Evolutionary conservation across 2,797 vertebrate genomes (phyloP), one percentile per base, ranked within the genome.

Genomic region (Melanotaenia pygmaea): DNA sequence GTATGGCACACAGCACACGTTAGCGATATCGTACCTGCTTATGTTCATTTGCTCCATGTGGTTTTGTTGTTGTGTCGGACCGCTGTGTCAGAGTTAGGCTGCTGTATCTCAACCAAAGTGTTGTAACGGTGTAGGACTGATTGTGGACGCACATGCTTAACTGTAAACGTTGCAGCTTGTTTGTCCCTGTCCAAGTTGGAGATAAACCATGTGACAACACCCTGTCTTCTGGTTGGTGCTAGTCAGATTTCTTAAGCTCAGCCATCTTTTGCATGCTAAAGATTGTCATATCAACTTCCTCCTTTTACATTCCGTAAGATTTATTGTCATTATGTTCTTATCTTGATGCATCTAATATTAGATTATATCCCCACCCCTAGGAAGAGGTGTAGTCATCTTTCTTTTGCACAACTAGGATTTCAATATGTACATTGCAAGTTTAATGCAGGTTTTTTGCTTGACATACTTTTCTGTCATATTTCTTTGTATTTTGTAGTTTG

Each of bases 351-450:
- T 43, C 40, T 43, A 43, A 37, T 2, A 37, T 37, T 37, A 9
- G 35, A 37, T 37, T 37, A 37, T 10, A 1, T 11, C 35, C 35
- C 35, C 2, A 26, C 40, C 1, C 14, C 10, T 2, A 32, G 6
- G 24, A 26, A 81, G 63, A 72, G 2, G 28, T 77, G 50, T 26
- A 63, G 47, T 61, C 50, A 26, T 60, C 73, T 72, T 22, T 80
- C 35, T 61, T 71, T 57, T 70, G 50, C 35, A 51, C 70, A 64
- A 13, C 34, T 65, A 70, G 59, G 74, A 70, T 20, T 22, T 64
- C 70, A 67, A 86, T 73, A 81, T 80, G 68, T 40, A 81, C 77
- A 82, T 62, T 54, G 11, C 22, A 61, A 24, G 64, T 54, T 81
- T 57, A 63, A 78, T 84, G 47, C 70, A 65, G 64, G 62, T 81